phyloP scores from a whole-genome alignment of 2,888 invertebrate genomes.

The Argyra leucocephala region DNA sequence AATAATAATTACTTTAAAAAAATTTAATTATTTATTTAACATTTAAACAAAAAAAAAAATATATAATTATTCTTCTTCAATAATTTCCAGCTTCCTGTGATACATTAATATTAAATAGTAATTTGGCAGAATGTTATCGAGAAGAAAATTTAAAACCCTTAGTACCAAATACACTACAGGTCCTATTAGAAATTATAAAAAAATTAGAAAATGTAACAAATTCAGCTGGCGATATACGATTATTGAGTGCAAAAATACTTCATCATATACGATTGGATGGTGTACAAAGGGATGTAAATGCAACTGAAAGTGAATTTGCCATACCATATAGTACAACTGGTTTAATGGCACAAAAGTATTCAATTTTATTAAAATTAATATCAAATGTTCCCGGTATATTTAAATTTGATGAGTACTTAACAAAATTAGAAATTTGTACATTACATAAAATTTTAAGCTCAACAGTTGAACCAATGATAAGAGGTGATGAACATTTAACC shows the following conservation, averaged over 20 bases:
- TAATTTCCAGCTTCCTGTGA: slow-evolving; percentile 16
- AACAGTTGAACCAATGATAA: slow-evolving; percentile 49
- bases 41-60: too few species aligned
- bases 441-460: slow-evolving; percentile 53
- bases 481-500: slow-evolving; percentile 50
- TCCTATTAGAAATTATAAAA: slow-evolving; percentile 52
- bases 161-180: slow-evolving; percentile 51
- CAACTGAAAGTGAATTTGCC: slow-evolving; percentile 44
- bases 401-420: slow-evolving; percentile 35
- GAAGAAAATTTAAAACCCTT: slow-evolving; percentile 44
- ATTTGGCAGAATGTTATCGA: slow-evolving; percentile 52
- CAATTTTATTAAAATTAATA: slow-evolving; percentile 51
- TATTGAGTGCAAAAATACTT: slow-evolving; percentile 49
- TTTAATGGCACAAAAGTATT: slow-evolving; percentile 51
- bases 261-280: slow-evolving; percentile 52
- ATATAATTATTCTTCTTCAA: too few species aligned
- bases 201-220: slow-evolving; percentile 50
- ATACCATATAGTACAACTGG: slow-evolving; percentile 52
- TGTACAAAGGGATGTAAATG: slow-evolving; percentile 46
- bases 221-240: slow-evolving; percentile 48
- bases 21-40: too few species aligned
- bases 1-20: too few species aligned
- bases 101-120: slow-evolving; percentile 45
- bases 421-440: slow-evolving; percentile 45
- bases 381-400: slow-evolving; percentile 42